A percentile compares a stretch with the other conserved stretches of the same genome.
Evolutionary conservation across 2,113 vertebrate genomes (phyloP).

Genomic region (Callipepla californica): DNA sequence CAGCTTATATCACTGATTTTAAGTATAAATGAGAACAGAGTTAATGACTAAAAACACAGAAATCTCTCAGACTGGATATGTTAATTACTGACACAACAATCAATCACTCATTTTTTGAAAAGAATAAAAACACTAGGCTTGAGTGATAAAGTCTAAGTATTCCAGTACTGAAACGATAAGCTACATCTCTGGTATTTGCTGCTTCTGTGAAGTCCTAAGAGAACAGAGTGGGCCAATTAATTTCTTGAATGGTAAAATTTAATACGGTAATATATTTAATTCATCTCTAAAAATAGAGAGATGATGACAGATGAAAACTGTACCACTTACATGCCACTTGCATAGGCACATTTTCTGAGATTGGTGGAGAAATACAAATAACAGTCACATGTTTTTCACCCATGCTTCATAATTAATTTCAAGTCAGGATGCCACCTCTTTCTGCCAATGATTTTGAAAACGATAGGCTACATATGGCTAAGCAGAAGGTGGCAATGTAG

Average conservation of each 20-base stretch:
- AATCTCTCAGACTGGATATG: neutral
- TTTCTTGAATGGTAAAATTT: neutral
- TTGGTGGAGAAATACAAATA: neutral
- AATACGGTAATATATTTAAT: neutral
- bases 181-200: neutral
- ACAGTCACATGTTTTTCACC: neutral
- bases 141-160: neutral
- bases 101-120: neutral
- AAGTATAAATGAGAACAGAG: neutral
- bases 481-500: neutral
- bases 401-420: neutral
- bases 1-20: neutral
- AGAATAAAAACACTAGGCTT: neutral
- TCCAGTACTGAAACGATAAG: neutral
- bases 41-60: neutral
- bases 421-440: neutral
- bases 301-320: neutral
- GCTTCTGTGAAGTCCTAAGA: neutral
- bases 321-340: neutral
- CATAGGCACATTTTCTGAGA: neutral
- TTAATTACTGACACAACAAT: neutral
- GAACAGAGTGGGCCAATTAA: neutral
- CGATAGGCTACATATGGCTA: rapidly evolving
- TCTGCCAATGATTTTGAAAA: neutral
- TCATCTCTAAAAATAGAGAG: neutral